Conservation (phyloP, 2,797 vertebrate genomes). For the Parauchenoglanis ngamensis region DNA sequence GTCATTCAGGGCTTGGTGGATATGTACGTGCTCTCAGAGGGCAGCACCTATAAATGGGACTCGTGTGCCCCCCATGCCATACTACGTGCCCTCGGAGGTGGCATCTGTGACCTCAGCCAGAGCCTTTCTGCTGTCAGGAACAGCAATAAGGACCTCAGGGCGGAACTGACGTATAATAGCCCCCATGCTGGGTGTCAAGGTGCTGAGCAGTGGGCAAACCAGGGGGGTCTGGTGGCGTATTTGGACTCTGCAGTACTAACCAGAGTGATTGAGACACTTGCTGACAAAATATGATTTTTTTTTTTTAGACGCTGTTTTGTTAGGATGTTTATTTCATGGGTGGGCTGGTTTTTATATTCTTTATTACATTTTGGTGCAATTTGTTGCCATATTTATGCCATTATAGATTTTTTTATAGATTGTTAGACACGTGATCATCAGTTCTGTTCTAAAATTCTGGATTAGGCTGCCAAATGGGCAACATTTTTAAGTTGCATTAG, state of each 20-base stretch:
- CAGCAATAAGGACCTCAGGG: constrained; percentile 53
- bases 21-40: constrained; percentile 84
- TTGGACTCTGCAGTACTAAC: constrained; percentile 67
- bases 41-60: constrained; percentile 90
- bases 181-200: constrained; percentile 68
- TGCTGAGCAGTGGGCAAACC: constrained; percentile 84
- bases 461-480: neutral
- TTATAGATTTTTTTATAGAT: neutral
- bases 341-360: neutral
- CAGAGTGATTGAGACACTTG: constrained; percentile 64
- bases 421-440: neutral
- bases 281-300: constrained; percentile 63
- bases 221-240: constrained; percentile 84
- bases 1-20: constrained; percentile 84
- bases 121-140: constrained; percentile 62
- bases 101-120: constrained; percentile 75
- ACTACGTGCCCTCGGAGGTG: constrained; percentile 83
- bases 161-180: constrained; percentile 81
- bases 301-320: neutral
- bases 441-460: neutral
- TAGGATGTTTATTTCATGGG: constrained; percentile 3
- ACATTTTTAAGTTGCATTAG: neutral
- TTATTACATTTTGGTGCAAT: neutral
- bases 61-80: constrained; percentile 85
- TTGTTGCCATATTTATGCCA: constrained; percentile 7